Evolutionary conservation across 2,888 invertebrate genomes (phyloP).

Genomic region (Elmis aenea): DNA sequence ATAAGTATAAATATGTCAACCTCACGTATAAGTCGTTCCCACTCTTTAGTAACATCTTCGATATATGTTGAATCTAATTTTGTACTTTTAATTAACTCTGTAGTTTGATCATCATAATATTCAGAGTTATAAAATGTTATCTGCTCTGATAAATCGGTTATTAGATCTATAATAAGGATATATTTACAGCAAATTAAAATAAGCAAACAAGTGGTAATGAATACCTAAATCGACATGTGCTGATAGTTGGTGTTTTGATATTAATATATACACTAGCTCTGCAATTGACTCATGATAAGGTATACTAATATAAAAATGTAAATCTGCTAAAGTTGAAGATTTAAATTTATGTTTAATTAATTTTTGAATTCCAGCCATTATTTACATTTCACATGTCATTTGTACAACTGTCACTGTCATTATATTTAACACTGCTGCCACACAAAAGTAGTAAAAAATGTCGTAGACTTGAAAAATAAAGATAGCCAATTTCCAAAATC

Average conservation of each 20-base stretch:
- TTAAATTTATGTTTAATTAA: no score
- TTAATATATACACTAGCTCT: neutral
- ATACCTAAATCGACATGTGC: neutral
- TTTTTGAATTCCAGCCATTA: no score
- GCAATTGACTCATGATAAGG: neutral
- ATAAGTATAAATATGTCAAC: conserved; percentile 35
- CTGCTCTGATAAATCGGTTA: neutral
- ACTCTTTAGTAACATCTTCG: conserved; percentile 70
- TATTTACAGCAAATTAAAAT: neutral
- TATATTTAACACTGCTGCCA: no score
- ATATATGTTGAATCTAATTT: conserved; percentile 62
- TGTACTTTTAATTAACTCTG: conserved; percentile 56
- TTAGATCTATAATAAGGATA: neutral
- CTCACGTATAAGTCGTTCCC: conserved; percentile 73
- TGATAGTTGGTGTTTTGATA: neutral
- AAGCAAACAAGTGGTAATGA: neutral
- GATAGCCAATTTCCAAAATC: no score
- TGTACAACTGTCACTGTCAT: no score
- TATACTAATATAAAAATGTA: no score
- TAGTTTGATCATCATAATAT: conserved; percentile 63
- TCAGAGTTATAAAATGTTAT: conserved; percentile 28
- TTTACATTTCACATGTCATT: no score
- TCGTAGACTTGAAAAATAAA: no score
- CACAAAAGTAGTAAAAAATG: no score
- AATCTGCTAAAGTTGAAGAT: no score